Conservation (phyloP, 2,888 invertebrate species). For the Lampropteryx suffumata region DNA sequence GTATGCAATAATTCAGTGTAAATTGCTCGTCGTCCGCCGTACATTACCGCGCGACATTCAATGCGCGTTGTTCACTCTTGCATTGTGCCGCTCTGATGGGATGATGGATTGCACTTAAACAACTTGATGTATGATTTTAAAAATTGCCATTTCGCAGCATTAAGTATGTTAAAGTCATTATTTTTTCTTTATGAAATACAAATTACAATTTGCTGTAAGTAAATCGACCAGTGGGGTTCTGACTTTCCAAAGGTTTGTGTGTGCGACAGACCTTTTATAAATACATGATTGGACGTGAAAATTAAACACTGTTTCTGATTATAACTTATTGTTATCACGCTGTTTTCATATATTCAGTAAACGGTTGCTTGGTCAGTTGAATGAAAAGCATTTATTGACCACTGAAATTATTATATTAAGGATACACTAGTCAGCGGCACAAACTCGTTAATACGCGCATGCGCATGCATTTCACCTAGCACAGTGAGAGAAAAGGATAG, state of each 20-base stretch:
- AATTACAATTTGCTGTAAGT: conserved; percentile 1
- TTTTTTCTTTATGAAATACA: conserved; percentile 2
- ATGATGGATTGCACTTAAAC: conserved; percentile 26
- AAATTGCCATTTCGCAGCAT: conserved; percentile 11
- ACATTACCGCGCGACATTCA: conserved; percentile 49
- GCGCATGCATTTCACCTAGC: no score
- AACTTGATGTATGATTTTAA: conserved; percentile 23
- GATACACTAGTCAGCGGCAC: no score
- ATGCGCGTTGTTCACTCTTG: conserved; percentile 36
- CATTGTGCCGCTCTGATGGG: conserved; percentile 32
- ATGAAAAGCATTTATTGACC: no score
- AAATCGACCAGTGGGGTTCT: conserved; percentile 4
- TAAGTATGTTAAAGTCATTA: conserved; percentile 20
- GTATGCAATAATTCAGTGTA: conserved; percentile 59
- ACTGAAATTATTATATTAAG: no score
- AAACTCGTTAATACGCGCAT: no score
- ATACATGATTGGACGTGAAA: no score
- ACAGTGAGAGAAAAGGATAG: no score
- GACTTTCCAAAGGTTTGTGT: conserved; percentile 5
- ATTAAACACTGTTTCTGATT: no score
- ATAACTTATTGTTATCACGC: no score
- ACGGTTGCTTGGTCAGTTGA: no score
- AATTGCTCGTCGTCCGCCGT: conserved; percentile 51
- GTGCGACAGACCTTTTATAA: neutral
- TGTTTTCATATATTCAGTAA: no score